A percentile compares a stretch with the other conserved stretches of the same genome.
These are phyloP conservation scores for Macrotrachela quadricornifera DNA, from an alignment of 1,140 invertebrate species.

Conservation along the genomic window DNA sequence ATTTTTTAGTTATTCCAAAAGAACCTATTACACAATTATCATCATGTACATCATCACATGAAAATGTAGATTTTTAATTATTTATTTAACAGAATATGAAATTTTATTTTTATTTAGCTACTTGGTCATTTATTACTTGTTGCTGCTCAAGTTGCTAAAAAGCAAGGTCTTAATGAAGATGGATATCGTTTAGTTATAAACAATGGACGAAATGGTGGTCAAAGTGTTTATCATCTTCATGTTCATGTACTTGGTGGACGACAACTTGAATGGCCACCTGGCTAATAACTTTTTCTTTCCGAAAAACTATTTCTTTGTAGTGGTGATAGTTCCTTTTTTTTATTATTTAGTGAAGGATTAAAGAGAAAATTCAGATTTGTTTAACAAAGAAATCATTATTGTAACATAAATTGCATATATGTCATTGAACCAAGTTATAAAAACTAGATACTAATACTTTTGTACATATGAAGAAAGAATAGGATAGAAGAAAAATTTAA, in stretches of 20 bases:
- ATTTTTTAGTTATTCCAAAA: constrained; percentile 84
- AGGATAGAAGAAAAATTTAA: no score
- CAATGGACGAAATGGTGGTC: constrained; percentile 25
- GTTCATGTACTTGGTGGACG: constrained; percentile 47
- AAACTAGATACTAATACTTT: no score
- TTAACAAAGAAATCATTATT: no score
- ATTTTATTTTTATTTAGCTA: constrained; percentile 16
- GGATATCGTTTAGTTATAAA: constrained; percentile 29
- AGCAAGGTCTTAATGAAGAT: constrained; percentile 24
- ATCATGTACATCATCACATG: constrained; percentile 45
- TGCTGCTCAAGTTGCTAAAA: constrained; percentile 26
- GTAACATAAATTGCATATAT: no score
- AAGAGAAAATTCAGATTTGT: no score
- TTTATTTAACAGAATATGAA: background rate
- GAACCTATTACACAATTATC: constrained; percentile 64
- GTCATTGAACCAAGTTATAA: no score
- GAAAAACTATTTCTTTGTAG: no score
- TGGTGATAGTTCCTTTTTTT: no score
- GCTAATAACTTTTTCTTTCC: constrained; percentile 36
- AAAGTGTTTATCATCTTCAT: constrained; percentile 31
- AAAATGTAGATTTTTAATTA: constrained; percentile 13
- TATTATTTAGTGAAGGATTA: no score
- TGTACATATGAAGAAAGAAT: no score
- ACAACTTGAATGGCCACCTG: constrained; percentile 83
- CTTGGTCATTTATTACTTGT: constrained; percentile 29